phyloP scores from a whole-genome alignment of 1,140 invertebrate species.

The Zaprionus kolodkinae region DNA sequence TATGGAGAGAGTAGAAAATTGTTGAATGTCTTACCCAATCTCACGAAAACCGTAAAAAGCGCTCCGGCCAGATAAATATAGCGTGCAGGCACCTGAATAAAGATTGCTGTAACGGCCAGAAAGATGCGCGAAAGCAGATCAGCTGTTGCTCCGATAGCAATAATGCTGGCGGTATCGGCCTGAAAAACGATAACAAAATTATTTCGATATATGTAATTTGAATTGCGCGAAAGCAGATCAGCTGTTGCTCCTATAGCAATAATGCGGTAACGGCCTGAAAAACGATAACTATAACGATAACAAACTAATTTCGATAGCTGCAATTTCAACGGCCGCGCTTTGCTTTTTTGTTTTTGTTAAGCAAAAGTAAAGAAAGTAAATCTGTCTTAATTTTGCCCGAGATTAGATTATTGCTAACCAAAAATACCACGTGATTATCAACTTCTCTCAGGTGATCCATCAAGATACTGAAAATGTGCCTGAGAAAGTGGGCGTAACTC shows the following conservation, averaged over 20 bases:
- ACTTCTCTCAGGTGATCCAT: neutral
- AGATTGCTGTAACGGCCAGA: conserved; percentile 84
- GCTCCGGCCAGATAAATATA: conserved; percentile 86
- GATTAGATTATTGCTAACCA: neutral
- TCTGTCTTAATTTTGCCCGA: neutral
- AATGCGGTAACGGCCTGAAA: conserved; percentile 84
- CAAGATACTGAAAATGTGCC: neutral
- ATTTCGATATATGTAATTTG: neutral
- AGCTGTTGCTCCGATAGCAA: conserved; percentile 85
- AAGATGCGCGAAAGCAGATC: conserved; percentile 85
- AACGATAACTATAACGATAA: too few relatives aligned
- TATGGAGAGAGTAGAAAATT: neutral
- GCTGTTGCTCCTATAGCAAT: conserved; percentile 86
- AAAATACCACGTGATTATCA: neutral
- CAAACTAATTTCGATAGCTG: neutral
- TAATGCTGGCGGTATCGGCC: conserved; percentile 85
- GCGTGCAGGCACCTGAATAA: conserved; percentile 85
- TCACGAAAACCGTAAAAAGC: conserved; percentile 84
- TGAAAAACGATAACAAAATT: conserved; percentile 44
- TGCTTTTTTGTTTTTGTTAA: too few relatives aligned
- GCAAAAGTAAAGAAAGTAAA: conserved; percentile 1
- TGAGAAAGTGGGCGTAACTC: conserved; percentile 50
- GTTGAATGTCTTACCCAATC: conserved; percentile 83
- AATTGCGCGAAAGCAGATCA: conserved; percentile 85
- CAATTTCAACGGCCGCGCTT: neutral